Evolutionary conservation across 2,113 vertebrate genomes (phyloP).

Genomic region (Ophthalmolycus amberensis): DNA sequence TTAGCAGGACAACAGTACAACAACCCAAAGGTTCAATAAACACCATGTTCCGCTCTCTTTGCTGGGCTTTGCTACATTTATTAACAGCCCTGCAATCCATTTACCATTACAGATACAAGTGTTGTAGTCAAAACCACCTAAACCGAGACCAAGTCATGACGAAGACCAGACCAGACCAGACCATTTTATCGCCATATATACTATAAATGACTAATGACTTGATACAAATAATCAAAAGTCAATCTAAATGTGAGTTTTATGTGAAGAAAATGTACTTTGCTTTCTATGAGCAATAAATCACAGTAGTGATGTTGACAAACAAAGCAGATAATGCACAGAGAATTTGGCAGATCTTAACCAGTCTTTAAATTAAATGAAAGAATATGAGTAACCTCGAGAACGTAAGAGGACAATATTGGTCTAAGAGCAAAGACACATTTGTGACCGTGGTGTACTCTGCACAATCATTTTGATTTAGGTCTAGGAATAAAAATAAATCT

Average conservation of each 20-base stretch:
- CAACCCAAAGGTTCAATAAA: slow-evolving; percentile 57
- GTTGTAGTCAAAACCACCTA: not conserved
- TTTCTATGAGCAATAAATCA: not conserved
- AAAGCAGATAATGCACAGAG: not conserved
- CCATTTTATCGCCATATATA: not conserved
- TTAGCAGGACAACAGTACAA: slow-evolving; percentile 42
- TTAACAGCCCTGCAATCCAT: slow-evolving; percentile 2
- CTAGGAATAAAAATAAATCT: not conserved
- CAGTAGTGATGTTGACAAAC: not conserved
- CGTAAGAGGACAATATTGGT: not conserved
- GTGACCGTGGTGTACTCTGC: not conserved
- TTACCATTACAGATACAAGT: slow-evolving; percentile 11
- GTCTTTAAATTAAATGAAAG: not conserved
- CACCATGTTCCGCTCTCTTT: slow-evolving; percentile 41
- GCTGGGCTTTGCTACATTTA: slow-evolving; percentile 37
- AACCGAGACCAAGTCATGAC: too few species aligned
- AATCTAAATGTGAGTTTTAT: not conserved
- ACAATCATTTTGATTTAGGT: not conserved
- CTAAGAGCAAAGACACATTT: not conserved
- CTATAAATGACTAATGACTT: not conserved
- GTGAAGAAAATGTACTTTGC: not conserved
- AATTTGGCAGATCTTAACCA: not conserved
- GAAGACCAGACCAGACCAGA: not conserved
- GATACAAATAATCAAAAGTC: not conserved
- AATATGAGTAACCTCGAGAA: slow-evolving; percentile 1